Percentiles rank a stretch among this genome's conserved stretches.
phyloP scores from a whole-genome alignment of 30 jellyfish, hydroid and myxozoan genomes.

The Hydractinia echinata region DNA sequence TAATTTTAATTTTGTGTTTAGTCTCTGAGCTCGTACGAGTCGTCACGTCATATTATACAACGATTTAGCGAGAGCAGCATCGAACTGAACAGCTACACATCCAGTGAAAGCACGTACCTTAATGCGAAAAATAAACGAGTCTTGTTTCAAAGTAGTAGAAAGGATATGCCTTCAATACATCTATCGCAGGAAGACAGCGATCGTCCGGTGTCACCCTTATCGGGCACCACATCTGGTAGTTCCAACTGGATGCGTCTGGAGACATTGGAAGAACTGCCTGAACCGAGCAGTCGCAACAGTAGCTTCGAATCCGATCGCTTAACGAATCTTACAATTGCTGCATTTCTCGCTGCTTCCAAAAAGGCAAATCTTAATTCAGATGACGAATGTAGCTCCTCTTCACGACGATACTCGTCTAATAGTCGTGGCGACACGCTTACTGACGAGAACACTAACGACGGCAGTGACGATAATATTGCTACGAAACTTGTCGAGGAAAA shows the following conservation, averaged over 20 bases:
- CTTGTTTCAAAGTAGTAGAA: slow-evolving; percentile 16
- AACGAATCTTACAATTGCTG: neutral
- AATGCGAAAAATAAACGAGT: slow-evolving; percentile 24
- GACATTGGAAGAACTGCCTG: slow-evolving; percentile 37
- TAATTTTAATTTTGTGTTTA: neutral
- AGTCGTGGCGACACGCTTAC: neutral
- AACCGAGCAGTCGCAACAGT: slow-evolving; percentile 12
- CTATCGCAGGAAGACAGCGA: slow-evolving; percentile 32
- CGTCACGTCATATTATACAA: slow-evolving; percentile 13
- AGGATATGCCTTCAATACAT: slow-evolving; percentile 38
- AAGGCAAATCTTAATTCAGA: neutral
- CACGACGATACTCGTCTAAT: neutral
- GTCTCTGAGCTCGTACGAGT: neutral
- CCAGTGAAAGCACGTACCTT: slow-evolving; percentile 11
- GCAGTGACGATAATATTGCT: neutral
- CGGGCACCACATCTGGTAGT: slow-evolving; percentile 24
- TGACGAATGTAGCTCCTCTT: neutral
- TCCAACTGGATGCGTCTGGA: slow-evolving; percentile 14
- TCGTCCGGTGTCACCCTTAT: slow-evolving; percentile 23
- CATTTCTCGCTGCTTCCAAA: slow-evolving; percentile 9
- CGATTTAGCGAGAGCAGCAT: slow-evolving; percentile 48
- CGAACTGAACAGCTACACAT: slow-evolving; percentile 1
- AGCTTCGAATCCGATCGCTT: slow-evolving; percentile 16
- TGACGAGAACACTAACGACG: neutral
- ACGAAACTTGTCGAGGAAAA: neutral